Evolutionary conservation across 2,113 vertebrate genomes (phyloP).

Genomic region (Gasterosteus nipponicus): DNA sequence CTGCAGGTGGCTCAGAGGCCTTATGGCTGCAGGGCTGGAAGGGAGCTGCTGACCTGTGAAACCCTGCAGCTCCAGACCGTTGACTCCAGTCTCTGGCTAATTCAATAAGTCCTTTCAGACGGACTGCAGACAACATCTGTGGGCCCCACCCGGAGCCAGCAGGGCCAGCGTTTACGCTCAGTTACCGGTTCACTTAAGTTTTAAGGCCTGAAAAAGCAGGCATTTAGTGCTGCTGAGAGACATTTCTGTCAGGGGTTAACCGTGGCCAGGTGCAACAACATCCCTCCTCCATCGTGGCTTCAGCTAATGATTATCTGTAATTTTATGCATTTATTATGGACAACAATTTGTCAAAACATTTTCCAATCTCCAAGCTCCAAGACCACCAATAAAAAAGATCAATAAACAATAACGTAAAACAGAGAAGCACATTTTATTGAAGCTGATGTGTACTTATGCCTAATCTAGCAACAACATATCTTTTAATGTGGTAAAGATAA

Average conservation of each 20-base stretch:
- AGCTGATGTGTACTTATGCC: neutral
- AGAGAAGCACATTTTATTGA: neutral
- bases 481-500: neutral
- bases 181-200: slow-evolving; percentile 36
- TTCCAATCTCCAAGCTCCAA: neutral
- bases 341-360: neutral
- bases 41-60: slow-evolving; percentile 69
- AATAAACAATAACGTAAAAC: neutral
- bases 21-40: slow-evolving; percentile 55
- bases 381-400: neutral
- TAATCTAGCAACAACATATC: neutral
- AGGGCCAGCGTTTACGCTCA: slow-evolving; percentile 19
- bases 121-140: slow-evolving; percentile 57
- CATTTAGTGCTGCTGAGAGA: slow-evolving; percentile 14
- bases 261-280: neutral
- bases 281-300: neutral
- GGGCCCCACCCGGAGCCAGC: slow-evolving; percentile 29
- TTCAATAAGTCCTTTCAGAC: slow-evolving; percentile 60
- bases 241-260: slow-evolving; percentile 1
- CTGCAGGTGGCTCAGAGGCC: slow-evolving; percentile 66
- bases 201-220: slow-evolving; percentile 9
- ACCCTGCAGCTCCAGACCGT: slow-evolving; percentile 50
- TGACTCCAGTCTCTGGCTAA: slow-evolving; percentile 57
- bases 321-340: neutral
- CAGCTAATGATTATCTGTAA: neutral